Conservation (phyloP, 2,888 invertebrate species). For the Troides oblongomaculatus region DNA sequence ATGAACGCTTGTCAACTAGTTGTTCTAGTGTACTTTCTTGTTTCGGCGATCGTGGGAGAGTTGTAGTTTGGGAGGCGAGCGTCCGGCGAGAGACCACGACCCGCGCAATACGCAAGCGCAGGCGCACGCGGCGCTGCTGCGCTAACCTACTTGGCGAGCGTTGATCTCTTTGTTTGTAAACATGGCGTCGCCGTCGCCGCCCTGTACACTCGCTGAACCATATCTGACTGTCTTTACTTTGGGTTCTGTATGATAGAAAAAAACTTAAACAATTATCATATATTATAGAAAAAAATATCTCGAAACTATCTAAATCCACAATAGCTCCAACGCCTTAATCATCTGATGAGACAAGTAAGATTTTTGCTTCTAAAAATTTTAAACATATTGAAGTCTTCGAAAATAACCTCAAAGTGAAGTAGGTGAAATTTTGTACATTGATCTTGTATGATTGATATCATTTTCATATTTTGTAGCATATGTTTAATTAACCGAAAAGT, state of each 20-base stretch:
- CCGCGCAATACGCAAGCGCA: slow-evolving; percentile 52
- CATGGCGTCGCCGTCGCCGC: slow-evolving; percentile 62
- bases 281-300: too few relatives aligned
- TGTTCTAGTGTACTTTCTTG: slow-evolving; percentile 27
- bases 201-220: slow-evolving; percentile 28
- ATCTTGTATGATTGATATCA: too few relatives aligned
- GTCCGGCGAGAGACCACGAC: slow-evolving; percentile 55
- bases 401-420: too few relatives aligned
- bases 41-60: slow-evolving; percentile 27
- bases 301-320: too few relatives aligned
- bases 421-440: too few relatives aligned
- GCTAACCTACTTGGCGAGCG: slow-evolving; percentile 77
- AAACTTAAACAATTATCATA: neutral
- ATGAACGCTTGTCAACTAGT: slow-evolving; percentile 24
- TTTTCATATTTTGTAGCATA: neutral
- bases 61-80: slow-evolving; percentile 30
- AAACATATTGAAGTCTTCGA: too few relatives aligned
- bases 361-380: too few relatives aligned
- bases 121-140: slow-evolving; percentile 50
- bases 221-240: slow-evolving; percentile 12
- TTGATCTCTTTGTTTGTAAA: slow-evolving; percentile 81
- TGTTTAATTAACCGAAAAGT: neutral
- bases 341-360: too few relatives aligned
- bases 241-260: slow-evolving; percentile 23
- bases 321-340: too few relatives aligned